Base-by-base conservation (phyloP, 2,113 vertebrate genomes). In the Columba janthina region DNA sequence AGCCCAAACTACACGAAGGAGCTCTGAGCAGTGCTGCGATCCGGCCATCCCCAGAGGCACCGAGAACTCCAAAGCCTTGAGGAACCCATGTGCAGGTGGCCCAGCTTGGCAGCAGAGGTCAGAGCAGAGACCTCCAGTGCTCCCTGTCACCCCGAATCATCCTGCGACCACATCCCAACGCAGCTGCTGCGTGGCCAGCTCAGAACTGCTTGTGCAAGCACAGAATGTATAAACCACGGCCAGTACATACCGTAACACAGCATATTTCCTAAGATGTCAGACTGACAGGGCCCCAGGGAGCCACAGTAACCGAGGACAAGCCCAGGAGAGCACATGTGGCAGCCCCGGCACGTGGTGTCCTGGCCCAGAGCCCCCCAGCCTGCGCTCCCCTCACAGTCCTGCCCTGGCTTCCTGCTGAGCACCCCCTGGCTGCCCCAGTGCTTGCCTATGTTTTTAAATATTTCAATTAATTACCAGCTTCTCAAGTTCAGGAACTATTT, bases 401-500 rank as follows among this genome's bases (percentile, higher is more conserved):
- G 36, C n/a, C 54, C 22, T 9, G 5, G 42, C 69, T 51, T 64
- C 48, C 83, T 67, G 20, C 12, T 10, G 44, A 90, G 85, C 46
- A 38, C 8, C 83, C 66, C 60, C 74, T 32, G 40, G 74, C 62
- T 51, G 38, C 85, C 6, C 3, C 82, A 86, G 48, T 26, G 28
- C 31, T 51, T 90, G 73, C 60, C 89, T 95, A 56, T 48, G 38
- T 46, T 95, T 73, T 96, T 94, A 93, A 96, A 91, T 94, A 96
- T 57, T 95, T 94, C 95, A 96, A 95, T 97, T 97, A 97, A 95
- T 96, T 97, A 98, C 89, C 97, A 96, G 93, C 91, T 96, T 98
- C 94, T 97, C 96, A 96, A 97, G 96, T 94, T 98, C 96, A 98
- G 83, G 36, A 97, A 97, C 97, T 97, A 97, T 96, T 98, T 98